These are phyloP conservation scores for Agrochola litura DNA, from an alignment of 2,888 invertebrate species.

Conservation along the genomic window DNA sequence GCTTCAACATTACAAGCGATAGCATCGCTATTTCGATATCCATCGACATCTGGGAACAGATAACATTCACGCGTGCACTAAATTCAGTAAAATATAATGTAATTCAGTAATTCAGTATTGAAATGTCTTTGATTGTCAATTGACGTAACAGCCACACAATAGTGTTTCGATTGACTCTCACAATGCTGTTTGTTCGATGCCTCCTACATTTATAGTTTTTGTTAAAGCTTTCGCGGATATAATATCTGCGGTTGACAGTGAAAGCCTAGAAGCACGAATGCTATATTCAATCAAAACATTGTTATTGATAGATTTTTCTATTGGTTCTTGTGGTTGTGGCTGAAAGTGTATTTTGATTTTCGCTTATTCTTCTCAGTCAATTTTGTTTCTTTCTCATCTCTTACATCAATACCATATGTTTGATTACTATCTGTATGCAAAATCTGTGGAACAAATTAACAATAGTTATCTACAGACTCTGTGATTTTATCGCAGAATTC, in stretches of 20 bases:
- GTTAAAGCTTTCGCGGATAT: conserved; percentile 71
- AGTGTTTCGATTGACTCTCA: conserved; percentile 61
- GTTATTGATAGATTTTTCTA: conserved; percentile 57
- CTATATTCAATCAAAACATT: conserved; percentile 67
- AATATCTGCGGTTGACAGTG: conserved; percentile 74
- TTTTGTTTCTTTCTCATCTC: conserved; percentile 30
- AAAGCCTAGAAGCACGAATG: conserved; percentile 70
- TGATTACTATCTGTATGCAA: conserved; percentile 34
- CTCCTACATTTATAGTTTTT: conserved; percentile 71
- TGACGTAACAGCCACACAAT: conserved; percentile 62
- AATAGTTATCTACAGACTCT: conserved; percentile 73
- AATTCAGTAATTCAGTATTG: no score
- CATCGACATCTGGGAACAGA: conserved; percentile 71
- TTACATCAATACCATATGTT: conserved; percentile 22
- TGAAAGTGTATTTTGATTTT: conserved; percentile 36
- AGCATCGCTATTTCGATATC: conserved; percentile 73
- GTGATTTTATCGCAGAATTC: conserved; percentile 60
- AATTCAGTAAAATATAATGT: conserved; percentile 58
- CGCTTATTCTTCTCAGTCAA: conserved; percentile 23
- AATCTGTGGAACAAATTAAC: conserved; percentile 77
- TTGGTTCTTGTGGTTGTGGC: conserved; percentile 61
- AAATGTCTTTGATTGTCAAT: conserved; percentile 50
- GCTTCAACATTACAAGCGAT: conserved; percentile 73
- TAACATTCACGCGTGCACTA: conserved; percentile 51
- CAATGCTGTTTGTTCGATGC: conserved; percentile 60